Evolutionary conservation across 2,113 vertebrate genomes (phyloP), one percentile per base, ranked within the genome.

Genomic region (Rhegmatorhina hoffmannsi): DNA sequence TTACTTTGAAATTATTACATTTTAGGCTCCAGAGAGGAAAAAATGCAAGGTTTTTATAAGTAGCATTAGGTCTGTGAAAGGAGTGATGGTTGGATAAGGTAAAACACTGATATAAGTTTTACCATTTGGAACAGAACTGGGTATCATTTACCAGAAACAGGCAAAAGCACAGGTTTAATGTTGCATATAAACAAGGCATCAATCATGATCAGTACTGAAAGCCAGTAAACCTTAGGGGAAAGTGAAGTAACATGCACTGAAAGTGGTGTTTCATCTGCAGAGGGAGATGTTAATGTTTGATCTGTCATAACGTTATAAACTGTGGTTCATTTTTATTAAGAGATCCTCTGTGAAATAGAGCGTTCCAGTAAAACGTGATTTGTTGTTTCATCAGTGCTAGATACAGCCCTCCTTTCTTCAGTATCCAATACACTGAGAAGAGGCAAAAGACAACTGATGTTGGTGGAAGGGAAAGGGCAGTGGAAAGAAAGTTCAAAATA

Each of bases 271-370:
- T 95, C 58, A 92, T 63, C 94, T 87, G 17, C 52, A 68, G 94
- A 94, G 68, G 95, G 52, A 80, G 33, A 74, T 67, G 46, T 68
- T 95, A 82, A 87, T 72, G 66, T 91, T 91, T 89, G 55, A 74
- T 78, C 68, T 80, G 50, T 58, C 67, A 77, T 81, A 84, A 59
- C 1, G 1, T 44, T 53, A 62, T 82, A 94, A 85, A 68, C 17
- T 44, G 58, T 78, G 52, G 70, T 85, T 96, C 63, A 75, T 88
- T 95, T 93, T 95, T 94, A 96, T 92, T 94, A 89, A 94, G 77
- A 84, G 50, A 89, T 86, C 60, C 72, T 90, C 84, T 92, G 59
- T 89, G 87, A 97, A 97, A 77, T 3, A 83, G 29, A 90, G 10
- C 6, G 31, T 50, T 72, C 44, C 20, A 59, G 47, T 67, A 56